Conservation (phyloP, 2,113 vertebrate genomes). For the Penelope pileata region DNA sequence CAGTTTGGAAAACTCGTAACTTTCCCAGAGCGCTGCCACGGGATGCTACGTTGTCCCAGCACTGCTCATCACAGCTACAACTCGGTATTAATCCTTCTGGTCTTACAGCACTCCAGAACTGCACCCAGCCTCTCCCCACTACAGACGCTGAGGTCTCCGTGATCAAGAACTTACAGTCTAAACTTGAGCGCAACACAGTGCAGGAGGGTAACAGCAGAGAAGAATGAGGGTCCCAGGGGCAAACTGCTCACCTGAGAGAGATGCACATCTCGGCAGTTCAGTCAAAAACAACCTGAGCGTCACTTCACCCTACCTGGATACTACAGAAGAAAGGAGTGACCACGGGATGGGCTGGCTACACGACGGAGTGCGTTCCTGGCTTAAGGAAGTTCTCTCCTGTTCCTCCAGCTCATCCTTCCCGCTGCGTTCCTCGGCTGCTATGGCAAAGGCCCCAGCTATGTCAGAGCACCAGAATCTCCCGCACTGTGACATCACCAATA, state of each 20-base stretch:
- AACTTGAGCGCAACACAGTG: not conserved
- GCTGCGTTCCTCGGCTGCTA: slow-evolving; percentile 20
- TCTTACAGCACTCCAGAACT: not conserved
- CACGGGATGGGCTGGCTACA: not conserved
- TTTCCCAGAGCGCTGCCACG: not conserved
- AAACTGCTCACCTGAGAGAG: not conserved
- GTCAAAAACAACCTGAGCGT: not conserved
- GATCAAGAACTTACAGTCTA: slow-evolving; percentile 63
- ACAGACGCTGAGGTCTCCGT: slow-evolving; percentile 9
- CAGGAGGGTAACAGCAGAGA: not conserved
- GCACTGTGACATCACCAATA: slow-evolving; percentile 55
- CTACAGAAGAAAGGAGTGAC: not conserved
- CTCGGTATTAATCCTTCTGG: not conserved
- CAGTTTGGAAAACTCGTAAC: not conserved
- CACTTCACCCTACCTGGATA: not conserved
- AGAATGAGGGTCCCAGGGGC: slow-evolving; percentile 1
- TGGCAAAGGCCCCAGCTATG: not conserved
- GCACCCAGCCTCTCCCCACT: not conserved
- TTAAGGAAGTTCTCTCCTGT: slow-evolving; percentile 33
- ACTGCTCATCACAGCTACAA: not conserved
- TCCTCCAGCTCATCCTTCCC: slow-evolving; percentile 43
- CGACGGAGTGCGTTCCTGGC: not conserved
- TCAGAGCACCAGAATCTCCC: slow-evolving; percentile 56
- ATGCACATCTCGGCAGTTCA: not conserved
- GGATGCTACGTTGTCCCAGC: not conserved